Base-by-base conservation (phyloP, 2,113 vertebrate genomes). In the Ochotona princeps region DNA sequence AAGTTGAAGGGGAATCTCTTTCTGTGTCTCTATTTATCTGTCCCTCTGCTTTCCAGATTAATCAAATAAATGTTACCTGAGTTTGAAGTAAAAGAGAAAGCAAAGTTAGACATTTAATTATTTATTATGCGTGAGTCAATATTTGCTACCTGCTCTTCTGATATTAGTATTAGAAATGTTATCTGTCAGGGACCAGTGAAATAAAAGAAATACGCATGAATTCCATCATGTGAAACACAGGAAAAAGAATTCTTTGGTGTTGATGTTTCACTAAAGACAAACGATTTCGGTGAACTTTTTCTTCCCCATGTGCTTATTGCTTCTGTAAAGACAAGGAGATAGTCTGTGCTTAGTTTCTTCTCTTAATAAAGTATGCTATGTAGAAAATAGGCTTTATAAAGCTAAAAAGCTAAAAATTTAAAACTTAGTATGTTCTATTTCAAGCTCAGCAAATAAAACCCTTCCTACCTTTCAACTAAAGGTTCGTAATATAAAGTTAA, bases 321-420 rank as follows among this genome's bases (percentile, higher is more conserved):
- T 81, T 69, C 15, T 85, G 12, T 44, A 66, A 85, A 89, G 17
- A 83, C 88, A 67, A 66, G 54, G 8, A 83, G 35, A 87, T 74
- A 81, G 69, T 26, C 15, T 72, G 0, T 10, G 32, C 9, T 23
- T 74, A n/a, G 5, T 8, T 32, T 75, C 12, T 1, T 83, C 10
- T 82, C 18, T 84, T 65, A 91, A 75, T 32, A 28, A 3, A 82
- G 17, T 54, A 72, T 1, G 54, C 66, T 32, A 2, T 61, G 23
- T 35, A 90, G 23, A 93, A 20, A 91, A 83, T 51, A 78, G 28
- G 81, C 92, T 92, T 86, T 60, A 35, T 60, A 32, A 44, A 79
- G 26, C 11, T 80, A 79, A 87, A 91, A 90, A 72, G 15, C 14
- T 73, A 94, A 91, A 74, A 65, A 69, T 63, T 93, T 92, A 95